Evolutionary conservation across 2,797 vertebrate species (phyloP), one percentile per base, ranked within the genome.

Genomic region (Platalea minor): DNA sequence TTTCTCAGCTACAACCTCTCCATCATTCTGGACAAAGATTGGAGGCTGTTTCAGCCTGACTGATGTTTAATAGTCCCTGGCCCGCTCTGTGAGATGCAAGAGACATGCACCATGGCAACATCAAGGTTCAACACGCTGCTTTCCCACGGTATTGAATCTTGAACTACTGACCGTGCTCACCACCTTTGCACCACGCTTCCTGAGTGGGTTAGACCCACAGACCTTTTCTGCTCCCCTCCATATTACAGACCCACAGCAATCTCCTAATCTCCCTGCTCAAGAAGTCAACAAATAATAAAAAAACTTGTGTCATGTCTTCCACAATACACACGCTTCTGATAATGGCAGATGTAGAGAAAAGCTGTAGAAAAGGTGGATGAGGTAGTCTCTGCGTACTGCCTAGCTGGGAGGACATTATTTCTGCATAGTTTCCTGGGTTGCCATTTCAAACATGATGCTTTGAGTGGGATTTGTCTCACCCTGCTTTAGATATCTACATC

Each of bases 391-490:
- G 70, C 45, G 21, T 17, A 56, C 11, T 39, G 45, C 53, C 61
- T 94, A 72, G n/a, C 85, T 89, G 24, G 50, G 17, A 83, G 68
- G 24, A 91, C 56, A 17, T 70, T 59, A 75, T 75, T 93, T 89
- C 92, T 93, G 73, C 73, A 33, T 81, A 41, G 75, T 89, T 96
- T 91, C 69, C 64, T 78, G 68, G 76, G 85, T 5, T 95, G 91
- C 84, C 78, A 75, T 92, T 94, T 93, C 79, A 90, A 43, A 91
- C 60, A 59, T 16, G 57, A 81, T 83, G 61, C 65, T 86, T 75
- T 94, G 65, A 78, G 79, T 91, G 79, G 85, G 85, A 94, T 96
- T 94, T 92, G 87, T 93, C 91, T 95, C 89, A 88, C 79, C 65
- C 68, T 86, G 61, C 61, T 89, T 95, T 81, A 90, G 76, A 75